Evolutionary conservation across 2,888 invertebrate genomes (phyloP), one percentile per base, ranked within the genome.

Genomic region (Hypolimnas misippus): DNA sequence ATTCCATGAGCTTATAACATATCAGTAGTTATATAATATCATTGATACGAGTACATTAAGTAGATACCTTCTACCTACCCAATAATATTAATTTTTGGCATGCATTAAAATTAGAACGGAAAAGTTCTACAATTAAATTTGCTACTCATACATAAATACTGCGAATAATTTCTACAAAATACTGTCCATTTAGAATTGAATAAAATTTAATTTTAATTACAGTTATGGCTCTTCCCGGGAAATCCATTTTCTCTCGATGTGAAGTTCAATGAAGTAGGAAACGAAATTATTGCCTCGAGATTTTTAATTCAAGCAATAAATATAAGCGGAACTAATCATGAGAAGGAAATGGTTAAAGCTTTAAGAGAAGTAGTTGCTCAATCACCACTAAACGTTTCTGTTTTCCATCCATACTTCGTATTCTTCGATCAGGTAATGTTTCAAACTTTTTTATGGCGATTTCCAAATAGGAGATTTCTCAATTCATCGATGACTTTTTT

Each of bases 321-420:
- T 76, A 96, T 98, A 50, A 96, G 96, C 58, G 97, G 97, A 56
- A 97, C 97, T 0, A 97, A 97, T 81, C 96, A 96, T 74, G 98
- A 98, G 78, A 97, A 97, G 76, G 96, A 96, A 79, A 97, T 98
- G 97, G 97, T 98, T 7, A 93, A 94, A 74, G 96, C 95, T 56
- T 86, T 98, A 12, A 93, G 98, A 69, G 83, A 94, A 67, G 95
- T 98, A 14, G 96, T 97, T 69, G 87, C 93, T 10, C 94, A 96
- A 35, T 96, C 97, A 0, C 93, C 95, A 2, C 83, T 98, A 10
- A 98, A 98, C 77, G 97, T 96, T 57, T 97, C 97, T 21, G 97
- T 98, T 2, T 98, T 98, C 82, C 98, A 98, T 92, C 98, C 98
- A 0, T 98, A 98, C 82, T 98, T 98, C 81, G 97, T 98, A 12